Conservation (phyloP, 2,113 vertebrate genomes). For the Etia nguti region DNA sequence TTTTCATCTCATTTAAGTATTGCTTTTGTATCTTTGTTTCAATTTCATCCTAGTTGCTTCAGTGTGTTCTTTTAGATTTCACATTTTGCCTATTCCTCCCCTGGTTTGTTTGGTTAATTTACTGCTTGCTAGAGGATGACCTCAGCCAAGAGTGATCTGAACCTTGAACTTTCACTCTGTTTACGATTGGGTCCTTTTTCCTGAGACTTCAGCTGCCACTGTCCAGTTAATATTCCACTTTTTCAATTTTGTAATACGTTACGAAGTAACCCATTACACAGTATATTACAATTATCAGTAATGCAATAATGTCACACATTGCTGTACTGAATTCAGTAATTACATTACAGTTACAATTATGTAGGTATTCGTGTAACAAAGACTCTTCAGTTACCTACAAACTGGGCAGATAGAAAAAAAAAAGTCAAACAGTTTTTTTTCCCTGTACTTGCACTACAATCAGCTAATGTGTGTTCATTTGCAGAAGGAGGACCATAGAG, state of each 20-base stretch:
- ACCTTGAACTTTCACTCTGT: not conserved
- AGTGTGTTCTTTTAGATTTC: not conserved
- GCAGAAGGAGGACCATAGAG: no score
- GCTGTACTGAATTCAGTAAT: no score
- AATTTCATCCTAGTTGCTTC: not conserved
- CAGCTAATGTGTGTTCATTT: no score
- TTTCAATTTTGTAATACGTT: not conserved
- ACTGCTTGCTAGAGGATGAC: not conserved
- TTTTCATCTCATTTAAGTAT: not conserved
- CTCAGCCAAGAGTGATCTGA: not conserved
- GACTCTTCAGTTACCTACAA: no score
- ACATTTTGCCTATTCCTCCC: not conserved
- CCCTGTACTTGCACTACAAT: no score
- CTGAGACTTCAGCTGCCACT: not conserved
- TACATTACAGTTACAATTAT: no score
- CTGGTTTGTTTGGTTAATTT: not conserved
- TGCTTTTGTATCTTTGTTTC: not conserved
- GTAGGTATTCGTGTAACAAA: no score
- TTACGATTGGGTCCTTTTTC: not conserved
- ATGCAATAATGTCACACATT: no score
- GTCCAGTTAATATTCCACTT: not conserved
- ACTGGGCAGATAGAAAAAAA: no score
- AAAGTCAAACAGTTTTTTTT: no score
- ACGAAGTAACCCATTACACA: not conserved
- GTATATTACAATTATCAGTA: no score